phyloP scores from a whole-genome alignment of 2,888 invertebrate genomes.

The Hypselothyrea guttata region DNA sequence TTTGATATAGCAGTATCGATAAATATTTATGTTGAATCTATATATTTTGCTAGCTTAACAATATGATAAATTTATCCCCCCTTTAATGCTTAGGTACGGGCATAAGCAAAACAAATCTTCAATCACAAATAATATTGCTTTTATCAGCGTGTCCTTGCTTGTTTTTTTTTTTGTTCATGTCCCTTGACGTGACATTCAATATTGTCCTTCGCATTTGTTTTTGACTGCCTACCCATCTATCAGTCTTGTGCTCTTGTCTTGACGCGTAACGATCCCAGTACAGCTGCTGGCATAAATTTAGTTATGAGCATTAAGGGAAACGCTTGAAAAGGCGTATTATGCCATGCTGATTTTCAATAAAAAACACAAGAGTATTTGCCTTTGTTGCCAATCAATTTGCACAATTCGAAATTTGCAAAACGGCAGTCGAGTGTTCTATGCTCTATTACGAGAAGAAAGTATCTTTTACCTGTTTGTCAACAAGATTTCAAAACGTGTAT shows the following conservation, averaged over 20 bases:
- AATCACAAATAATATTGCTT: constrained; percentile 30
- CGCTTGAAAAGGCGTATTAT: constrained; percentile 1
- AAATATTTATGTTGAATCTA: constrained; percentile 10
- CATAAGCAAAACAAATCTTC: constrained; percentile 27
- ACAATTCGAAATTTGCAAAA: neutral
- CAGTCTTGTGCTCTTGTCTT: no score
- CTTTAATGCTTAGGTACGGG: neutral
- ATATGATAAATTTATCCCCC: neutral
- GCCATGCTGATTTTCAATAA: no score
- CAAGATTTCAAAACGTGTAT: no score
- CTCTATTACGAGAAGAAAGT: no score
- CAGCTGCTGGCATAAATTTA: neutral
- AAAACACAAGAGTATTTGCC: no score
- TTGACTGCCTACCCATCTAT: neutral
- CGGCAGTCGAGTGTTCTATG: neutral
- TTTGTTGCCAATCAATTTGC: no score
- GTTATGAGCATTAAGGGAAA: neutral
- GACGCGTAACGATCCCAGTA: neutral
- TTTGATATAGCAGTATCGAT: neutral
- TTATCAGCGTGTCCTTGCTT: constrained; percentile 11
- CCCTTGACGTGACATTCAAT: constrained; percentile 23
- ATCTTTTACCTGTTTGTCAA: no score
- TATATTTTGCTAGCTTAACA: neutral
- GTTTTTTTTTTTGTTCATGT: constrained; percentile 3
- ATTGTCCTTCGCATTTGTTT: constrained; percentile 9